Conservation (phyloP, 2,797 vertebrate genomes). For the Sarcophilus harrisii region DNA sequence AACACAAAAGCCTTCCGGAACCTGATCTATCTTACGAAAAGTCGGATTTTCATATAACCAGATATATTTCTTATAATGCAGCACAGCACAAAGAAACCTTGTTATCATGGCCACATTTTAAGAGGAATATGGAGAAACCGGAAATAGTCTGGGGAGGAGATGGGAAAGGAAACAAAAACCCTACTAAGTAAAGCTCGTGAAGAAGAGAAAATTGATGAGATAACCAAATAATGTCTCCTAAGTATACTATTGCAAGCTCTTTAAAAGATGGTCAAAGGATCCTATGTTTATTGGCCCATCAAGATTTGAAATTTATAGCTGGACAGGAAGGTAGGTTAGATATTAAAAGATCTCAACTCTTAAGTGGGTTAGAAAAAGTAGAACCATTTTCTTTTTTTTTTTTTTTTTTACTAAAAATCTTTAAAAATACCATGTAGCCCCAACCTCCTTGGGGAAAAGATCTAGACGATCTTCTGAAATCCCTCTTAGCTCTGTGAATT, state of each 20-base stretch:
- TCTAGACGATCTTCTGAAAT: background rate
- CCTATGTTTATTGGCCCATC: conserved; percentile 28
- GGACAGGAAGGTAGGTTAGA: conserved; percentile 38
- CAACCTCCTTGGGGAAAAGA: background rate
- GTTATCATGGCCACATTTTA: background rate
- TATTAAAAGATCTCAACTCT: background rate
- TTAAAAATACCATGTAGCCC: background rate
- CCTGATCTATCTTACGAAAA: background rate
- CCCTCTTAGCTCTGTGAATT: background rate
- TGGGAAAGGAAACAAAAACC: background rate
- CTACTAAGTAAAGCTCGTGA: background rate
- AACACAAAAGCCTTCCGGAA: background rate
- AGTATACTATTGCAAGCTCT: background rate
- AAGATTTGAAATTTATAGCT: conserved; percentile 18
- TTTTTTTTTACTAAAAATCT: background rate
- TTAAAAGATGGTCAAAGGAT: background rate
- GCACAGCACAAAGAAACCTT: background rate
- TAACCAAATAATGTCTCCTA: conserved; percentile 3
- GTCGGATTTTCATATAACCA: background rate
- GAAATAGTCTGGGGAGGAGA: background rate
- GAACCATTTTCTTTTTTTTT: conserved; percentile 7
- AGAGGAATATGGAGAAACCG: background rate
- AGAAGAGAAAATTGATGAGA: background rate
- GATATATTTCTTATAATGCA: background rate
- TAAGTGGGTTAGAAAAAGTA: conserved; percentile 8